Evolutionary conservation across 1,140 invertebrate species (phyloP), one percentile per base, ranked within the genome.

Genomic region (Phymorhynchus buccinoides): DNA sequence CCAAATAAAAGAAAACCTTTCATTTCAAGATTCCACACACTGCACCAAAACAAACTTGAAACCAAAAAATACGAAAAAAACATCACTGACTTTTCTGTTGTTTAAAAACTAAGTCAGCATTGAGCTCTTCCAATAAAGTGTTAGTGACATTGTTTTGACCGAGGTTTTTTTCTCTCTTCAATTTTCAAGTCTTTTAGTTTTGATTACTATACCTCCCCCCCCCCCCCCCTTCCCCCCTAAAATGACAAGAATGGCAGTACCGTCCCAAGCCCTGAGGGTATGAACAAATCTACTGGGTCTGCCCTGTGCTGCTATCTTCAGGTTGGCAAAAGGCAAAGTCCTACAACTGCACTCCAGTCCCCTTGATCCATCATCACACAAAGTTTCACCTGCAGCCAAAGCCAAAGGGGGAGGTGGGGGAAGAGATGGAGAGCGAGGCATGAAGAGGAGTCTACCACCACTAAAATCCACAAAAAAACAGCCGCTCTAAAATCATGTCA

Each of bases 241-340:
- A 62, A 62, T 62, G 56, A 71, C 81, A 83, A 30, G 68, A 68
- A 83, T 83, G 81, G 66, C 62, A 42, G 81, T 22, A 66, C 73
- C 66, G 66, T 44, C 35, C 37, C 32, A 71, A 41, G 44, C 81
- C 81, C 62, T 83, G 81, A 83, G 81, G 81, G 52, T 68, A 44
- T 32, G 3, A 66, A 81, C 39, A 39, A 81, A 35, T 27, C n/a
- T 39, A 32, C 22, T 41, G n/a, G n/a, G n/a, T n/a, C n/a, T n/a
- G 14, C 52, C 39, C 81, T 7, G 30, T 44, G 66, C 41, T 68
- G 56, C 3, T n/a, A 83, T 83, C 66, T 83, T 83, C 81, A 83
- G 42, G 81, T 68, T 83, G 81, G 66, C 56, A 39, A 56, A n/a
- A 32, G 35, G n/a, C n/a, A n/a, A n/a, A 48, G 37, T 41, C 35